phyloP scores from a whole-genome alignment of 1,140 invertebrate species.

The Luehdorfia chinensis region DNA sequence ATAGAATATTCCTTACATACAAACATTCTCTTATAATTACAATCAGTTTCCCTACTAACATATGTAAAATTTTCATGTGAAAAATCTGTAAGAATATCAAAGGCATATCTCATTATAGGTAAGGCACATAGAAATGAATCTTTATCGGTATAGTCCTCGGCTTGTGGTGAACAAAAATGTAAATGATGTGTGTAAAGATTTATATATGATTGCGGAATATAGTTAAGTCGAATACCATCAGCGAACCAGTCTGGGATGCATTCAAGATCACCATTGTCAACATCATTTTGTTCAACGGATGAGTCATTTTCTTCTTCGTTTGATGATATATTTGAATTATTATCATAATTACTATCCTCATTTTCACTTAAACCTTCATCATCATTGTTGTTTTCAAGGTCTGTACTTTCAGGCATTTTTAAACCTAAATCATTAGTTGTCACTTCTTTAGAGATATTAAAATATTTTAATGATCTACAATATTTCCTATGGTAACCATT shows the following conservation, averaged over 20 bases:
- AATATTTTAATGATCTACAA: constrained; percentile 78
- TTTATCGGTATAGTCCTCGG: constrained; percentile 81
- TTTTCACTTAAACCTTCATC: constrained; percentile 22
- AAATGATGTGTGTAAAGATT: constrained; percentile 81
- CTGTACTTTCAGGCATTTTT: constrained; percentile 21
- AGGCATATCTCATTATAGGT: constrained; percentile 82
- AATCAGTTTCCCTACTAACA: constrained; percentile 48
- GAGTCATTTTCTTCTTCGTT: constrained; percentile 24
- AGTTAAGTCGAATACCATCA: constrained; percentile 77
- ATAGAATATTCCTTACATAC: constrained; percentile 45
- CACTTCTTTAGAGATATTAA: constrained; percentile 54
- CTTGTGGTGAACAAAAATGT: constrained; percentile 84
- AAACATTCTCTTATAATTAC: constrained; percentile 45
- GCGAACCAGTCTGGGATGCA: constrained; percentile 82
- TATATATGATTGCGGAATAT: constrained; percentile 80
- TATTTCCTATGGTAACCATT: constrained; percentile 79
- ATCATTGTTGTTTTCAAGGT: constrained; percentile 10
- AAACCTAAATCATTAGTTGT: constrained; percentile 22
- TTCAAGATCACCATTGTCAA: constrained; percentile 26
- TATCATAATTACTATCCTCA: constrained; percentile 18
- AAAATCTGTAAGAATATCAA: constrained; percentile 78
- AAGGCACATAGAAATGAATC: constrained; percentile 80
- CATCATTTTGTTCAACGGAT: constrained; percentile 21
- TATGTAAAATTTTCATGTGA: constrained; percentile 56
- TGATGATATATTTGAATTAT: constrained; percentile 18